Conservation (phyloP, 2,113 vertebrate genomes). For the Pelecanoides urinatrix region DNA sequence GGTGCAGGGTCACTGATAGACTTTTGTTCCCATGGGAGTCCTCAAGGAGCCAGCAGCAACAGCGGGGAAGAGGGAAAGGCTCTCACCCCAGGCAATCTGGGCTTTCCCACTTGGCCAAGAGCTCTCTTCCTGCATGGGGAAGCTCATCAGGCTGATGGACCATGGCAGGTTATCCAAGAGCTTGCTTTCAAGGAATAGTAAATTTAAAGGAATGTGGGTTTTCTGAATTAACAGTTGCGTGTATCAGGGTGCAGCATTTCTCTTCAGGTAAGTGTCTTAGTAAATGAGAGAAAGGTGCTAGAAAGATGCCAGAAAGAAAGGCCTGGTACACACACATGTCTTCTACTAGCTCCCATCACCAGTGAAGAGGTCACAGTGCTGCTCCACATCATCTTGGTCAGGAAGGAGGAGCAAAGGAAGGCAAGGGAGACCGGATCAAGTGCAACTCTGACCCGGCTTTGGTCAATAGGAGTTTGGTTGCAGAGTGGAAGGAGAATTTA, state of each 20-base stretch:
- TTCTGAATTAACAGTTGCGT: neutral
- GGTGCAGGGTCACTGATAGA: accelerated
- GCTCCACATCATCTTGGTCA: neutral
- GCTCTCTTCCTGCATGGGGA: neutral
- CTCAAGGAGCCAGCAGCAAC: neutral
- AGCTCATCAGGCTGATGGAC: neutral
- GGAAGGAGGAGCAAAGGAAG: neutral
- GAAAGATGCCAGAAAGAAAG: neutral
- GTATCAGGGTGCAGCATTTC: neutral
- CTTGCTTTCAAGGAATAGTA: neutral
- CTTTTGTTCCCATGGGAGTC: neutral
- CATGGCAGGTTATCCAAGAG: neutral
- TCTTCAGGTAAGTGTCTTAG: neutral
- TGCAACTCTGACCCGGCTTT: neutral
- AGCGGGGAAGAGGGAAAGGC: neutral
- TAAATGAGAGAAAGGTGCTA: neutral
- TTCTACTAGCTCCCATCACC: neutral
- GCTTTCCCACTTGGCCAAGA: neutral
- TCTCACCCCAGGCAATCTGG: accelerated
- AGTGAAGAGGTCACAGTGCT: neutral
- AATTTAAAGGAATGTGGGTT: neutral
- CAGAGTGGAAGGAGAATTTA: neutral
- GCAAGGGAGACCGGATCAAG: neutral
- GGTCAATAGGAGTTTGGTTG: neutral
- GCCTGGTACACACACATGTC: neutral